Percentiles rank a stretch among this genome's conserved stretches.
Evolutionary conservation across 2,797 vertebrate species (phyloP).

Genomic region (Aphelocoma californica): DNA sequence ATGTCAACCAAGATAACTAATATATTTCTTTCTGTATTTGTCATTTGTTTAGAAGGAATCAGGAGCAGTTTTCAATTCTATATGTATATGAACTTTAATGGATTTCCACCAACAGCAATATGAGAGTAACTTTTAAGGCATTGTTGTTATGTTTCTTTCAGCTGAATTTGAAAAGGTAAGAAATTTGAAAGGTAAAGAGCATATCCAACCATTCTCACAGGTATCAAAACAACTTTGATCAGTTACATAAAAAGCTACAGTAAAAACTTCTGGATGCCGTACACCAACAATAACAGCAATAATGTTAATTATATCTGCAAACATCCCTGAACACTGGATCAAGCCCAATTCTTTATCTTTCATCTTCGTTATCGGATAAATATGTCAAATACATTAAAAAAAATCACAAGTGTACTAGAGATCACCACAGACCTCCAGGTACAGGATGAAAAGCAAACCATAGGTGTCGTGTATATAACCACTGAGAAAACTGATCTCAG

Average conservation of each 20-base stretch:
- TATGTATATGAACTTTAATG: not conserved
- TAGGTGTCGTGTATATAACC: accelerated
- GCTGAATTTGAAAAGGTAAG: not conserved
- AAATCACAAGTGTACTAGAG: not conserved
- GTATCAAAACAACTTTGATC: not conserved
- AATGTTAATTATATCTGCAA: not conserved
- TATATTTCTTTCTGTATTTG: not conserved
- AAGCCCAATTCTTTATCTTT: not conserved
- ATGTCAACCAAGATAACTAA: not conserved
- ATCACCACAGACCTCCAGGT: not conserved
- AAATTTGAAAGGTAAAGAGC: not conserved
- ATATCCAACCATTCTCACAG: not conserved
- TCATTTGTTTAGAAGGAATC: not conserved
- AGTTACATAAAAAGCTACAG: not conserved
- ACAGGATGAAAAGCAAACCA: accelerated
- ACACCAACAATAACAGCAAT: not conserved
- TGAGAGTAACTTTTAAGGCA: not conserved
- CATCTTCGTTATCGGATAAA: not conserved
- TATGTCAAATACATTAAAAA: not conserved
- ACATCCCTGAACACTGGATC: not conserved
- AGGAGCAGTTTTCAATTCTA: not conserved
- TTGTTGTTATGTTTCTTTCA: not conserved
- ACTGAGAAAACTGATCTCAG: not conserved
- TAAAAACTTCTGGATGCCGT: not conserved
- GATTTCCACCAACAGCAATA: not conserved